Conservation (phyloP, 2,888 invertebrate species). For the Sepioteuthis lessoniana region DNA sequence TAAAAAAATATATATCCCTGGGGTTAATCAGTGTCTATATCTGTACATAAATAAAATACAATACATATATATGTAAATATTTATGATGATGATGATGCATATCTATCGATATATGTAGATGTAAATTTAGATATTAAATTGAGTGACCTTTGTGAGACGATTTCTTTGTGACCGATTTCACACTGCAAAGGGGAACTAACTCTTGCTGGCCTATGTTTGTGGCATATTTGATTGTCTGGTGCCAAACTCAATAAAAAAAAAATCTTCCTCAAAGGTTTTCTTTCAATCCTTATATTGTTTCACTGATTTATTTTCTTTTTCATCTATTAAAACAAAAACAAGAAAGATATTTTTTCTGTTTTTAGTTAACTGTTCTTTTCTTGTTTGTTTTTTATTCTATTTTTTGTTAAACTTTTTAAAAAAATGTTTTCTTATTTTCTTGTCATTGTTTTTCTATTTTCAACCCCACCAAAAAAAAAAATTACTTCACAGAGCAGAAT, state of each 20-base stretch:
- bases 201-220: not conserved
- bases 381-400: too few relatives aligned
- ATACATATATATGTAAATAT: not conserved
- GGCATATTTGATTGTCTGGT: not conserved
- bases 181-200: not conserved
- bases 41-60: not conserved
- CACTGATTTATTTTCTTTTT: too few relatives aligned
- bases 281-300: not conserved
- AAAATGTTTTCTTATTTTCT: too few relatives aligned
- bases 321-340: not conserved
- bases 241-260: not conserved
- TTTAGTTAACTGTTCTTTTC: not conserved
- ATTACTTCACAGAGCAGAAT: too few relatives aligned
- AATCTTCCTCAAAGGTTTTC: not conserved
- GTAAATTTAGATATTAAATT: slow-evolving; percentile 24
- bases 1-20: not conserved
- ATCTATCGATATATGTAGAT: not conserved
- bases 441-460: too few relatives aligned
- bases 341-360: not conserved
- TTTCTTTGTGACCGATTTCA: too few relatives aligned
- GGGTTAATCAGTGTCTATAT: not conserved
- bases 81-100: not conserved
- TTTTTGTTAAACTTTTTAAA: too few relatives aligned
- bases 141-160: not conserved
- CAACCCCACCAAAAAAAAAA: too few relatives aligned